Percentiles rank a stretch among this genome's conserved stretches.
Evolutionary conservation across 37 sponge, comb jelly and placozoan species (phyloP).

Genomic region (Oscarella lobularis): DNA sequence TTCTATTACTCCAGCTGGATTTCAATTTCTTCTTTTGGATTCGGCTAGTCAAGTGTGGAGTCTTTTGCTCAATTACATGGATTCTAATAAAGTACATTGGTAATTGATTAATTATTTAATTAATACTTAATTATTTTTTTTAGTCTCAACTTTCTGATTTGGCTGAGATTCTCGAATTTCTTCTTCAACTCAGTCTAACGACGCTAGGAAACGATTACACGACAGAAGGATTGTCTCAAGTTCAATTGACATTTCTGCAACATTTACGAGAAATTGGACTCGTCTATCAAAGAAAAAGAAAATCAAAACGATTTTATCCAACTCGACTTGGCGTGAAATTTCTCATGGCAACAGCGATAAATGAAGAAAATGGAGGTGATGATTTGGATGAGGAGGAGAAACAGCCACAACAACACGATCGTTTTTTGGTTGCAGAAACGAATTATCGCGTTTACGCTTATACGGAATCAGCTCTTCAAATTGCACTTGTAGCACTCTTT

Average conservation of each 20-base stretch:
- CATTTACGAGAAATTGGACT: conserved; percentile 87
- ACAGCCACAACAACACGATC: conserved; percentile 10
- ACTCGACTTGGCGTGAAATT: conserved; percentile 81
- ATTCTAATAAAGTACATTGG: conserved; percentile 22
- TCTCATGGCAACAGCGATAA: conserved; percentile 1
- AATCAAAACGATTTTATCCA: conserved; percentile 72
- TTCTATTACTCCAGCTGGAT: not conserved
- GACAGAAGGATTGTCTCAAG: conserved; percentile 52
- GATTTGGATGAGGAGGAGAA: not conserved
- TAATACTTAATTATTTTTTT: not conserved
- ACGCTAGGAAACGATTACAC: conserved; percentile 84
- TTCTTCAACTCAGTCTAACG: conserved; percentile 83
- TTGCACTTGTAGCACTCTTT: conserved; percentile 57
- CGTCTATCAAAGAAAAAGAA: conserved; percentile 83
- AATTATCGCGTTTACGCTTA: conserved; percentile 82
- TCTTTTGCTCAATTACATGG: conserved; percentile 78
- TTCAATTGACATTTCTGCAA: conserved; percentile 66
- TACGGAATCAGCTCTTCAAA: conserved; percentile 74
- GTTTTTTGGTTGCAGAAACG: conserved; percentile 86
- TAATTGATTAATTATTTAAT: not conserved
- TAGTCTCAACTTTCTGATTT: conserved; percentile 48
- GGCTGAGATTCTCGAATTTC: conserved; percentile 59
- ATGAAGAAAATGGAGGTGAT: not conserved
- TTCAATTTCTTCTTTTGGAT: conserved; percentile 34
- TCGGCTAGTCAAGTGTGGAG: conserved; percentile 81